Base-by-base conservation (phyloP, 1,140 invertebrate species). In the Drosophila azteca region DNA sequence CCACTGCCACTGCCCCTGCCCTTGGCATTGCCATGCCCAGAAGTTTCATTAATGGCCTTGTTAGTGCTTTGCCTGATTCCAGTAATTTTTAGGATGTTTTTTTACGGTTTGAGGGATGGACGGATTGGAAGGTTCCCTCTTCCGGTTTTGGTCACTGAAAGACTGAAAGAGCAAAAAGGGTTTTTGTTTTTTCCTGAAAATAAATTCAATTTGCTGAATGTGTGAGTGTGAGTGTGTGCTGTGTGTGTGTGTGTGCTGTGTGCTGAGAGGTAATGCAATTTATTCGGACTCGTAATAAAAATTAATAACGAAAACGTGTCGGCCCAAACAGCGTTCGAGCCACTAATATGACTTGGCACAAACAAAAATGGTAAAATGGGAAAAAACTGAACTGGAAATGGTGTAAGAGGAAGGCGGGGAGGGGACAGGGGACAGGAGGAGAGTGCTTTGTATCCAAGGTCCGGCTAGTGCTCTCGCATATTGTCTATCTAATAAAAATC, bases 281-380 rank as follows among this genome's bases (percentile, higher is more conserved):
- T 87, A 82, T 88, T 83, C 59, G 75, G 75, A 79, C 64, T 83
- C 58, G 65, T 88, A 88, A 88, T 88, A 88, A 88, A 88, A 88
- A 88, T 88, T 88, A 88, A 88, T 88, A 88, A 88, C 84, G 50
- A 88, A 89, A 88, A 88, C 83, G 83, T 88, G 83, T 89, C 76
- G 75, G 49, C 59, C 54, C 70, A 29, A 50, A 59, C 49, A 45
- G 26, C 65, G 46, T 59, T 41, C 44, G 69, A 55, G 46, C 50
- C 77, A 87, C 82, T 82, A 87, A 88, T 88, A 88, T 88, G 83
- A 88, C 83, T 79, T 67, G 76, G 76, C 83, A 83, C 22, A 88
- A 88, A 85, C 46, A 45, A 35, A 43, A 43, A 58, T 24, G 43
- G 35, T 17, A 58, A 62, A 67, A 67, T 52, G 50, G 45, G 17